Conservation (phyloP, 2,113 vertebrate species). For the Gallinago paraguaiae region DNA sequence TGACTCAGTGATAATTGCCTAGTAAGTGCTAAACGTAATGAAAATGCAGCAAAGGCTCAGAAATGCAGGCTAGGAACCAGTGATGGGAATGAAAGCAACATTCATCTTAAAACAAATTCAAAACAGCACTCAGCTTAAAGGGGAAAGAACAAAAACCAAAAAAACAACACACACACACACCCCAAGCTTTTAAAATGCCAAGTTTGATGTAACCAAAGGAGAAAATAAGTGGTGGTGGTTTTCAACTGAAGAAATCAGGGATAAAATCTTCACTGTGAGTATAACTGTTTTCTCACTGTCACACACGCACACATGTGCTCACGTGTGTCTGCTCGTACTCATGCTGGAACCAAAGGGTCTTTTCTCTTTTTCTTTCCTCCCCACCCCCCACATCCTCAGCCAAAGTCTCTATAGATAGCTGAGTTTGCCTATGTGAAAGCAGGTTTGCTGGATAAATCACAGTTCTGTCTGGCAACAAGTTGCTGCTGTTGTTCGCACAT, state of each 20-base stretch:
- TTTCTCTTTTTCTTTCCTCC: too few relatives aligned
- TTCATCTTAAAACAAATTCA: conserved; percentile 72
- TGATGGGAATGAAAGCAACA: conserved; percentile 47
- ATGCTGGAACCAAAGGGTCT: not conserved
- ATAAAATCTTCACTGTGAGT: conserved; percentile 62
- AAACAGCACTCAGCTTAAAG: conserved; percentile 73
- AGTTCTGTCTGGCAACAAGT: not conserved
- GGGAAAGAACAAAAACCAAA: not conserved
- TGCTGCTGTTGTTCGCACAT: not conserved
- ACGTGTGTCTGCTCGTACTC: not conserved
- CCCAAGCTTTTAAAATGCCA: conserved; percentile 80
- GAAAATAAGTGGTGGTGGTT: conserved; percentile 71
- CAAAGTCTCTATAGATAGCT: not conserved
- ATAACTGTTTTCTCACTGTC: conserved; percentile 1
- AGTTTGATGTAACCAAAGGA: conserved; percentile 76
- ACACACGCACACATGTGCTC: accelerated
- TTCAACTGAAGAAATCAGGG: conserved; percentile 65
- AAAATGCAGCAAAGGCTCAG: conserved; percentile 49
- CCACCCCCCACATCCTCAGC: not conserved
- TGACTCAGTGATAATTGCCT: conserved; percentile 72
- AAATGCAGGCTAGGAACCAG: conserved; percentile 24
- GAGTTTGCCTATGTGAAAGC: not conserved
- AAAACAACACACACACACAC: not conserved
- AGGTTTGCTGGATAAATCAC: not conserved
- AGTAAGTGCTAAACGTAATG: conserved; percentile 49